Base-by-base conservation (phyloP, 2,888 invertebrate genomes). In the Trileptium ribeirensis region DNA sequence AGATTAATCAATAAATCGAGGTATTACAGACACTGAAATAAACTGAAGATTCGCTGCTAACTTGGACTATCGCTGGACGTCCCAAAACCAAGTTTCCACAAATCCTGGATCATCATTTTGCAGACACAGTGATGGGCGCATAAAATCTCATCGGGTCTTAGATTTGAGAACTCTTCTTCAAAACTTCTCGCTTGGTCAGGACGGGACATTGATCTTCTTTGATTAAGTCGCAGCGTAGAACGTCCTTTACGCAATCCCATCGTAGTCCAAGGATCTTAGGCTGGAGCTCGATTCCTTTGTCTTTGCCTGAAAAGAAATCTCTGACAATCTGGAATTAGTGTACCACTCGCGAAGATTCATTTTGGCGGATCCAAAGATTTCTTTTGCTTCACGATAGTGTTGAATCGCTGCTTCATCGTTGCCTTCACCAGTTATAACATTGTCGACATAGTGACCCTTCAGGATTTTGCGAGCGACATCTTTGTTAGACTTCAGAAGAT, bases 341-440 rank as follows among this genome's bases (percentile, higher is more conserved):
- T n/a, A 34, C 34, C 77, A 75, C n/a, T 75, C 77, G 15, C 77
- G 36, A 2, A 75, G 34, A n/a, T 75, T 75, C 77, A 75, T 75
- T 8, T 36, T 38, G n/a, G 38, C 34, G 36, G 31, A 36, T 19
- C n/a, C 8, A 38, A 75, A 75, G 29, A 75, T 37, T 33, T 8
- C 37, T 36, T 75, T 75, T 2, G 38, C 77, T 75, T 75, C 37
- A 15, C n/a, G 2, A 75, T 75, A 75, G 8, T 38, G 39, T 24
- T 37, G 8, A 29, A 37, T 36, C 29, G 37, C 77, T n/a, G 24
- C 37, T 75, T 24, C 31, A n/a, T 3, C 29, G n/a, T 29, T 8
- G 15, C 36, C n/a, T 37, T n/a, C n/a, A 8, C 77, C 77, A 3
- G 34, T 34, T 24, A 75, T 75, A n/a, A 75, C 37, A 75, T 75